Conservation (phyloP, 2,113 vertebrate species). For the Hippocampus zosterae region DNA sequence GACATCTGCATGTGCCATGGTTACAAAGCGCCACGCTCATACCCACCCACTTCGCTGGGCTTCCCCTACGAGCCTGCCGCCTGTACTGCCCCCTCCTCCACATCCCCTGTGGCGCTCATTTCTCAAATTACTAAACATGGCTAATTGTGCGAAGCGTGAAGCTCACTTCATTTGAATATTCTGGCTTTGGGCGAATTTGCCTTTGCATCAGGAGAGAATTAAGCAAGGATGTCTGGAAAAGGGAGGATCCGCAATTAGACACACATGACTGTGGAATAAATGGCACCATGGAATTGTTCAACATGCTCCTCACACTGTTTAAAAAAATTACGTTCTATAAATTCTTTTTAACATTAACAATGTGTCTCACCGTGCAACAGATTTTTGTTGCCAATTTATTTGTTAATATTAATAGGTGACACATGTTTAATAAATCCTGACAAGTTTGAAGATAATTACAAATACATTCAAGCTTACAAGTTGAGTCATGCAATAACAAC, state of each 20-base stretch:
- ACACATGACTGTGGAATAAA: slow-evolving; percentile 18
- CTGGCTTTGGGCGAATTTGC: slow-evolving; percentile 74
- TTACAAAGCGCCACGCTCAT: slow-evolving; percentile 74
- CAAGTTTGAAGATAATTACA: not conserved
- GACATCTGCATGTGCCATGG: slow-evolving; percentile 97
- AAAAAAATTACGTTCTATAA: too few species aligned
- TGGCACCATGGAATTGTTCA: slow-evolving; percentile 32
- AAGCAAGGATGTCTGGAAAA: slow-evolving; percentile 48
- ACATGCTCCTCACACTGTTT: slow-evolving; percentile 8
- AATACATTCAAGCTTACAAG: not conserved
- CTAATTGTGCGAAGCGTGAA: slow-evolving; percentile 85
- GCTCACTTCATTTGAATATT: slow-evolving; percentile 86
- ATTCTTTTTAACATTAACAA: not conserved
- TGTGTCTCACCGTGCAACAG: not conserved
- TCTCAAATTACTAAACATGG: slow-evolving; percentile 73
- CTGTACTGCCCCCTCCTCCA: slow-evolving; percentile 47
- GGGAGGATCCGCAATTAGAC: slow-evolving; percentile 36
- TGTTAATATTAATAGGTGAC: not conserved
- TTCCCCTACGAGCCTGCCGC: slow-evolving; percentile 56
- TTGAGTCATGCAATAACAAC: not conserved
- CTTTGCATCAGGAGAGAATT: slow-evolving; percentile 65
- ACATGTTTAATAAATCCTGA: not conserved
- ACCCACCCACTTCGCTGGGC: slow-evolving; percentile 62
- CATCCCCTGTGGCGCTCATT: slow-evolving; percentile 64
- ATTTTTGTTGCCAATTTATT: not conserved